phyloP scores from a whole-genome alignment of 1,140 invertebrate genomes.

The Drosophila orena region DNA sequence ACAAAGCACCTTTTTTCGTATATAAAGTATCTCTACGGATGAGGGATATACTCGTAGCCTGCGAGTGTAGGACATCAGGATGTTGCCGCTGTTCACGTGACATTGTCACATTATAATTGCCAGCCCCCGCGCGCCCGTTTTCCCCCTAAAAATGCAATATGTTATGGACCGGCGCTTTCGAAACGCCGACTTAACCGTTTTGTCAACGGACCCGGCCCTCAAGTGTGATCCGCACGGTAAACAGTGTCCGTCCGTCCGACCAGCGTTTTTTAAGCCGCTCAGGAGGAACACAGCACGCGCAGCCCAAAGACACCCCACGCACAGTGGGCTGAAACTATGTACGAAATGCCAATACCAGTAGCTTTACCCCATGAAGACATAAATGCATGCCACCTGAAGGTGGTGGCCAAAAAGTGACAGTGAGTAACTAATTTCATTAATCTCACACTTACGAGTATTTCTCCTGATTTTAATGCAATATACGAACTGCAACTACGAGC shows the following conservation, averaged over 20 bases:
- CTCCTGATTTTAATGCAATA: too few species aligned
- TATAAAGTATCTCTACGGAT: not conserved
- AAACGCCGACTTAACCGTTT: slow-evolving; percentile 56
- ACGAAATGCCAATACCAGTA: not conserved
- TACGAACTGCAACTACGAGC: too few species aligned
- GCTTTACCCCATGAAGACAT: not conserved
- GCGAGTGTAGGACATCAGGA: slow-evolving; percentile 33
- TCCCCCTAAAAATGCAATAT: not conserved
- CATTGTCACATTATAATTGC: slow-evolving; percentile 67
- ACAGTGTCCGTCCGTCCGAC: slow-evolving; percentile 48
- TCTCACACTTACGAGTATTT: too few species aligned
- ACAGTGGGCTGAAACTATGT: slow-evolving; percentile 14
- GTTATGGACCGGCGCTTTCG: slow-evolving; percentile 52
- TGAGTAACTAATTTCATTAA: too few species aligned
- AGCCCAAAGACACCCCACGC: slow-evolving; percentile 23
- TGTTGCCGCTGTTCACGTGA: slow-evolving; percentile 54
- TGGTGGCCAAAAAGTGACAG: too few species aligned
- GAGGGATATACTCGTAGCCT: not conserved
- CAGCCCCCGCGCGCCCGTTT: slow-evolving; percentile 37
- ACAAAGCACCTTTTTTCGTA: not conserved
- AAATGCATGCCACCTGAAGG: too few species aligned
- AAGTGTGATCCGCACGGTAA: slow-evolving; percentile 77
- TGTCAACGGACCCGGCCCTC: slow-evolving; percentile 66
- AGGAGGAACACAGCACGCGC: slow-evolving; percentile 53
- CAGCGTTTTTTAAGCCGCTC: slow-evolving; percentile 76